Evolutionary conservation across 1,140 invertebrate species (phyloP), one percentile per base, ranked within the genome.

Genomic region (Drosophila orena): DNA sequence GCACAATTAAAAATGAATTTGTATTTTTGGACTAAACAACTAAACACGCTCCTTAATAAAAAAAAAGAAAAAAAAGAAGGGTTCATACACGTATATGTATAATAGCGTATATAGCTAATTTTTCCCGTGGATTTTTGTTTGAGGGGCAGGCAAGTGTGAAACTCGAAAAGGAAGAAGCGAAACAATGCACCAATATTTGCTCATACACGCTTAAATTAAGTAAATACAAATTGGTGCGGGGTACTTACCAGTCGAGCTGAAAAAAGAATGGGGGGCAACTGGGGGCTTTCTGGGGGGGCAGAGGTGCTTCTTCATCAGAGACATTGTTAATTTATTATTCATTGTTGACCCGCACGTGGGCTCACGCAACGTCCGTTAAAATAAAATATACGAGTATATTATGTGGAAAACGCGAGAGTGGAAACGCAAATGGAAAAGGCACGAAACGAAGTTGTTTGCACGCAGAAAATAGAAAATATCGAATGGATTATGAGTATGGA

Each of bases 101-200:
- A n/a, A n/a, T n/a, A n/a, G n/a, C n/a, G n/a, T n/a, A n/a, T n/a
- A n/a, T n/a, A 24, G 4, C 24, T 24, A 0, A 47, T 65, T 46
- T 57, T 47, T 22, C 3, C 42, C 17, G 46, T 24, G 52, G n/a
- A 30, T 56, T 65, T 64, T 65, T 20, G 11, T 12, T 42, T 50
- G 14, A 22, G 15, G 22, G 24, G 22, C 73, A 60, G 40, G 62
- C 74, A 60, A 77, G 73, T 76, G 62, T 77, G 43, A 77, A 77
- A 55, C 73, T 74, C 34, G 44, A 54, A 46, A n/a, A 37, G 42
- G 49, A 35, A 66, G 38, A 57, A 59, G 42, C 53, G 46, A 59
- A 68, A 79, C 75, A 88, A 77, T 89, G 83, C 84, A 76, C 83
- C 79, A 83, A 86, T 88, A 86, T 86, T 86, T 86, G 81, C 81